Base-by-base conservation (phyloP, 2,797 vertebrate species). In the Hoplostethus atlanticus region DNA sequence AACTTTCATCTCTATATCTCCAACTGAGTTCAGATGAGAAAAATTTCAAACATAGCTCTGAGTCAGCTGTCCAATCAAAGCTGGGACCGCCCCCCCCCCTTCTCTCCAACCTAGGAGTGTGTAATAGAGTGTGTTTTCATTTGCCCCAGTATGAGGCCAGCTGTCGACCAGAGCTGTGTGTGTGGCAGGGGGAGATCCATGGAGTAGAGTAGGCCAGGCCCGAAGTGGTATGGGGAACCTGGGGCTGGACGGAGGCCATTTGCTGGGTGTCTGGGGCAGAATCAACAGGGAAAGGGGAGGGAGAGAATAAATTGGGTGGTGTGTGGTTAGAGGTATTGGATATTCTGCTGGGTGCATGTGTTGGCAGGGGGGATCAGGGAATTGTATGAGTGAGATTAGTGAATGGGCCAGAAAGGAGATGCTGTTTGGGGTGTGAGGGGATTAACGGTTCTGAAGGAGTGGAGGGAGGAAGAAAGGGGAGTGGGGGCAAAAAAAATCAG, bases 111-210 rank as follows among this genome's bases (percentile, higher is more conserved):
- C 82, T 81, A 72, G 73, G 73, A 84, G 81, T 82, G 77, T 84
- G 90, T 89, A 89, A 84, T 84, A 85, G 84, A 84, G 88, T 83
- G 87, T 91, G 92, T 94, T 94, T 93, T 93, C 88, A 91, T 93
- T 93, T 89, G 87, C 83, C 83, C 87, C 89, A 84, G 91, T 92
- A 81, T 64, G 75, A 86, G 92, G 91, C 92, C 94, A 95, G 94
- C 94, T 95, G 94, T 94, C 92, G 89, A 81, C 66, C 63, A 47
- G 79, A 67, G 87, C 90, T 91, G 90, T 89, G 91, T 94, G 93
- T 94, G 94, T 91, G 91, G 87, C 78, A 87, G 81, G 73, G 38
- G 86, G 77, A 51, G 84, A 69, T 74, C 62, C 57, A 0, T 12
- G 64, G 67, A 79, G 63, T 40, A 75, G 77, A 56, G 46, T 44